phyloP scores from a whole-genome alignment of 1,140 invertebrate genomes.

The Panagrolaimus sp. region DNA sequence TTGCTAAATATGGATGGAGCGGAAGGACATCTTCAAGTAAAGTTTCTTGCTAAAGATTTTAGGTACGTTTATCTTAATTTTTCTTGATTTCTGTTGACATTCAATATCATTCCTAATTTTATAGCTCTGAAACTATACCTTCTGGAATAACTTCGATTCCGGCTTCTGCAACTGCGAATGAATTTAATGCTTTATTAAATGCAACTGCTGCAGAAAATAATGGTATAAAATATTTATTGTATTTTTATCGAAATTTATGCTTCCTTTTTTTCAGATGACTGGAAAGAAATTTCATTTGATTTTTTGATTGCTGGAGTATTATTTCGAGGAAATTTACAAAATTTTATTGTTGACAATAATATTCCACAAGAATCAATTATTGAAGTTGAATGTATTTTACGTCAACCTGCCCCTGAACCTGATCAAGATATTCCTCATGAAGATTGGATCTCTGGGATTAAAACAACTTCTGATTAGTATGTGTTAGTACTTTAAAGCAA shows the following conservation, averaged over 20 bases:
- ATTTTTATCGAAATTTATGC: not conserved
- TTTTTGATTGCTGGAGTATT: slow-evolving; percentile 49
- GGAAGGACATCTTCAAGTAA: slow-evolving; percentile 11
- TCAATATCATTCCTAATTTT: not conserved
- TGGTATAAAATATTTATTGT: slow-evolving; percentile 12
- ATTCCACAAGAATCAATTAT: slow-evolving; percentile 46
- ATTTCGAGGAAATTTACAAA: slow-evolving; percentile 37
- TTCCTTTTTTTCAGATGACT: slow-evolving; percentile 36
- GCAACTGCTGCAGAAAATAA: slow-evolving; percentile 22
- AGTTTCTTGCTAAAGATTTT: slow-evolving; percentile 14
- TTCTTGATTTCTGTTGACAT: not conserved
- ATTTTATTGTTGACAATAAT: slow-evolving; percentile 44
- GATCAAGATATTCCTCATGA: slow-evolving; percentile 39
- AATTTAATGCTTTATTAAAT: slow-evolving; percentile 31
- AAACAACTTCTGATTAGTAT: slow-evolving; percentile 29
- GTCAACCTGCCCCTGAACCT: slow-evolving; percentile 44
- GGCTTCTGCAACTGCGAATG: not conserved
- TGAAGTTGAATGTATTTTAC: slow-evolving; percentile 49
- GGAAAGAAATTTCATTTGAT: slow-evolving; percentile 48
- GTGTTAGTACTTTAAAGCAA: slow-evolving; percentile 19
- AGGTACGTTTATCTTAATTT: not conserved
- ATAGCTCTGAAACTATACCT: not conserved
- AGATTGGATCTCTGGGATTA: slow-evolving; percentile 50
- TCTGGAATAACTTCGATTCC: not conserved
- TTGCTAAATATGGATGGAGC: too few species aligned